phyloP scores from a whole-genome alignment of 2,888 invertebrate species.

The Galerucella pusilla region DNA sequence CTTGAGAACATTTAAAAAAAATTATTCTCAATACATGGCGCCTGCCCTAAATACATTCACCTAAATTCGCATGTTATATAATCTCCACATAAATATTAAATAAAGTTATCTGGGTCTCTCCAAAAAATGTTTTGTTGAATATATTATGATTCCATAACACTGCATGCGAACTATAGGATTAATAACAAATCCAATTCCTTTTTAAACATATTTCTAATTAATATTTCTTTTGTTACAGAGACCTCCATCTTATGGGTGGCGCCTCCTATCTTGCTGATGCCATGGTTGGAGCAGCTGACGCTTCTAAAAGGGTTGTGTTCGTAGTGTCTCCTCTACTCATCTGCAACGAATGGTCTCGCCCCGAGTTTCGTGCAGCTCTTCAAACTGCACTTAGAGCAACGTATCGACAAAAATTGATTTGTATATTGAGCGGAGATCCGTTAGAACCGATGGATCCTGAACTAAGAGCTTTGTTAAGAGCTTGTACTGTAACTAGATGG shows the following conservation, averaged over 20 bases:
- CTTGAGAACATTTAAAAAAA: neutral
- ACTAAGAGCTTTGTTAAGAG: conserved; percentile 77
- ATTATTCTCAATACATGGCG: too few relatives aligned
- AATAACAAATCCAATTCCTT: neutral
- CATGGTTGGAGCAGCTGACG: conserved; percentile 72
- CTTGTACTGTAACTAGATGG: conserved; percentile 78
- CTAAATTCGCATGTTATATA: neutral
- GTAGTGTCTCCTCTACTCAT: conserved; percentile 85
- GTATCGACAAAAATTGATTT: conserved; percentile 71
- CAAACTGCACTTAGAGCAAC: conserved; percentile 79
- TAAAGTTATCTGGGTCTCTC: neutral
- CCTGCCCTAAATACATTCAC: neutral
- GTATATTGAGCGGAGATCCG: conserved; percentile 76
- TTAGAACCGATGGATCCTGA: conserved; percentile 80
- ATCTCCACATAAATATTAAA: neutral
- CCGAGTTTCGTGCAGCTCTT: conserved; percentile 84
- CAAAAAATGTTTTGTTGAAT: conserved; percentile 2
- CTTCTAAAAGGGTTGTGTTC: conserved; percentile 79
- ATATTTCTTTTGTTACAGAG: conserved; percentile 67
- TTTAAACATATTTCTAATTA: neutral
- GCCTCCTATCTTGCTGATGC: conserved; percentile 73
- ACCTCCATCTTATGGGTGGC: conserved; percentile 70
- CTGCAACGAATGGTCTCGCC: conserved; percentile 84
- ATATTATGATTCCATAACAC: neutral
- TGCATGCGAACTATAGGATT: conserved; percentile 8